Evolutionary conservation across 2,888 invertebrate genomes (phyloP).

Genomic region (Lasiommata megera): DNA sequence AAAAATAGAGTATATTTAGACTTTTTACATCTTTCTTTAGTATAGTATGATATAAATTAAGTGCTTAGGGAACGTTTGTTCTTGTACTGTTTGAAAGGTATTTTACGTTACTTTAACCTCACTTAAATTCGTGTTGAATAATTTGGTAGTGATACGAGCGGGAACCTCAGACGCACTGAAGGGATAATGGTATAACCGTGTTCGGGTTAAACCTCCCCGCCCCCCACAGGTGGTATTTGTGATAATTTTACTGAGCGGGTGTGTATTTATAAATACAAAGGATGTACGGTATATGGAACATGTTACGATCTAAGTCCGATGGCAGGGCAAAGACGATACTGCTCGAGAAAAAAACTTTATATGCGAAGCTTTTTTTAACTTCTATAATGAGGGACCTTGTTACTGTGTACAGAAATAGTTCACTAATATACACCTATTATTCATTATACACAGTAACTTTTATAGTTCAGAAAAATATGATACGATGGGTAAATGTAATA

Average conservation of each 20-base stretch:
- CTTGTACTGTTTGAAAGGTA: background rate
- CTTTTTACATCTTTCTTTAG: no score
- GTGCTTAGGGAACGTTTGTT: background rate
- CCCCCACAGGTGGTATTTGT: background rate
- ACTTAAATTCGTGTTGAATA: conserved; percentile 21
- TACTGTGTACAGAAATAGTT: no score
- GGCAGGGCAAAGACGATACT: background rate
- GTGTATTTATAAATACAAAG: conserved; percentile 1
- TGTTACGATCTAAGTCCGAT: background rate
- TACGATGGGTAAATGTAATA: no score
- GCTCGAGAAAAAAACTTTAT: no score
- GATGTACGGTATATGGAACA: background rate
- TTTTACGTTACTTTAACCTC: conserved; percentile 3
- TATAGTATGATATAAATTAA: no score
- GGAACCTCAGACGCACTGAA: background rate
- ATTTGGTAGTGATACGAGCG: conserved; percentile 20
- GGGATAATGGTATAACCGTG: conserved; percentile 31
- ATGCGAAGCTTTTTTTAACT: no score
- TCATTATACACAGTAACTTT: no score
- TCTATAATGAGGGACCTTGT: no score
- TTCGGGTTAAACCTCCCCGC: conserved; percentile 16
- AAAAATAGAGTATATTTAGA: no score
- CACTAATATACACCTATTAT: no score
- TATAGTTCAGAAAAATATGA: no score
- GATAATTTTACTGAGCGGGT: background rate